A percentile compares a stretch with the other conserved stretches of the same genome.
These are phyloP conservation scores for Odontocerum albicorne DNA, from an alignment of 2,888 invertebrate species.

Conservation along the genomic window DNA sequence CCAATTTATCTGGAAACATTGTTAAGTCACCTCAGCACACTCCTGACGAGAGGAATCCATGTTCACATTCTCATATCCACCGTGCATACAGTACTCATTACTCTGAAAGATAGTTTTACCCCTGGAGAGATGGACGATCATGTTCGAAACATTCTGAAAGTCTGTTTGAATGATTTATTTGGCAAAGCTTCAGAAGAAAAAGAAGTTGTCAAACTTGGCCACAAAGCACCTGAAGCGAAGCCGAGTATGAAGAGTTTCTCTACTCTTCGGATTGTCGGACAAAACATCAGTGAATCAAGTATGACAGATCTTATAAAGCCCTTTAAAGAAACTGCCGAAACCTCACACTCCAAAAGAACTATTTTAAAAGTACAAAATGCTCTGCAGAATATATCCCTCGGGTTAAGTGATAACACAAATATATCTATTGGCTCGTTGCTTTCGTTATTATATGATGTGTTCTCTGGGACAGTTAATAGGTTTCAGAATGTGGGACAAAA, in stretches of 20 bases:
- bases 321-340: constrained; percentile 76
- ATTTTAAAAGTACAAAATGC: constrained; percentile 80
- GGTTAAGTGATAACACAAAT: constrained; percentile 80
- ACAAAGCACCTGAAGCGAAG: constrained; percentile 80
- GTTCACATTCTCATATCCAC: constrained; percentile 91
- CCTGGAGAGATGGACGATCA: constrained; percentile 79
- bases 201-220: constrained; percentile 80
- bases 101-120: constrained; percentile 69
- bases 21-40: constrained; percentile 75
- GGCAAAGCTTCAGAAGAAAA: constrained; percentile 89
- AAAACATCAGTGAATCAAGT: constrained; percentile 75
- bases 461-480: constrained; percentile 79
- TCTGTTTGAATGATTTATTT: constrained; percentile 87
- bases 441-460: constrained; percentile 78
- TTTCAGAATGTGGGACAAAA: constrained; percentile 51
- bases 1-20: constrained; percentile 76
- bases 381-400: constrained; percentile 75
- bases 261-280: constrained; percentile 79
- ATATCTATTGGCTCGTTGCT: constrained; percentile 72
- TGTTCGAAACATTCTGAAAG: constrained; percentile 74
- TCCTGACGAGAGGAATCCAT: constrained; percentile 88
- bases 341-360: constrained; percentile 77
- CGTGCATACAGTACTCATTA: constrained; percentile 78
- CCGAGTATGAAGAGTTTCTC: constrained; percentile 83
- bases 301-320: constrained; percentile 78